Base-by-base conservation (phyloP, 2,797 vertebrate genomes). In the Megaceryle alcyon region DNA sequence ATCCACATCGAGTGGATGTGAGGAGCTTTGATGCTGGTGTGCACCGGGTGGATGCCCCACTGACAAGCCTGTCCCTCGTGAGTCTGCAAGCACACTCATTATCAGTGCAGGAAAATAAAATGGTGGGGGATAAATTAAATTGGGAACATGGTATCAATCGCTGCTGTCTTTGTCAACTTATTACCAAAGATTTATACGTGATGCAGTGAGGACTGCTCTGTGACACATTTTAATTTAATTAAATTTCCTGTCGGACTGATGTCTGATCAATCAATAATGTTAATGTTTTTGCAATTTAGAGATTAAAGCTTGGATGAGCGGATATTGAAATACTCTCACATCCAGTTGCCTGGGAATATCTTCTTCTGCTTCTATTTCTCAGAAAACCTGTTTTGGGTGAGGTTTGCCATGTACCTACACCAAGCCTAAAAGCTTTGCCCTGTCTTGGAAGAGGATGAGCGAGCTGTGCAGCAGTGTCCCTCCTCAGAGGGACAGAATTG, bases 201-300 rank as follows among this genome's bases (percentile, higher is more conserved):
- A 96, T 3, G 89, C 96, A 97, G 97, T 91, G 93, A 95, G 96
- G 96, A 97, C 97, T 97, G 96, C 97, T 98, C 85, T 49, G 97
- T 97, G 97, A 98, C 98, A 98, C 98, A 98, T 98, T 98, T 98
- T 98, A 98, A 98, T 98, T 98, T 98, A 98, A 98, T 98, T 98
- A 98, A 98, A 98, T 98, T 98, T 98, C 96, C 97, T 98, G 96
- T 98, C 96, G 97, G 98, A 98, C 98, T 98, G 98, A 98, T 98
- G 98, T 98, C 97, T 97, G 98, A 98, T 98, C 98, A 98, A 98
- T 98, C 98, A 98, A 98, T 98, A 98, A 98, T 97, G 97, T 98
- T 98, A 98, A 98, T 98, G 98, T 98, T 98, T 98, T 98, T 97
- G 98, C 98, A 98, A 98, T 98, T 98, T 98, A 95, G 97, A 98